These are phyloP conservation scores for Piliocolobus tephrosceles DNA, from an alignment of 2,113 vertebrate species.

Conservation along the genomic window DNA sequence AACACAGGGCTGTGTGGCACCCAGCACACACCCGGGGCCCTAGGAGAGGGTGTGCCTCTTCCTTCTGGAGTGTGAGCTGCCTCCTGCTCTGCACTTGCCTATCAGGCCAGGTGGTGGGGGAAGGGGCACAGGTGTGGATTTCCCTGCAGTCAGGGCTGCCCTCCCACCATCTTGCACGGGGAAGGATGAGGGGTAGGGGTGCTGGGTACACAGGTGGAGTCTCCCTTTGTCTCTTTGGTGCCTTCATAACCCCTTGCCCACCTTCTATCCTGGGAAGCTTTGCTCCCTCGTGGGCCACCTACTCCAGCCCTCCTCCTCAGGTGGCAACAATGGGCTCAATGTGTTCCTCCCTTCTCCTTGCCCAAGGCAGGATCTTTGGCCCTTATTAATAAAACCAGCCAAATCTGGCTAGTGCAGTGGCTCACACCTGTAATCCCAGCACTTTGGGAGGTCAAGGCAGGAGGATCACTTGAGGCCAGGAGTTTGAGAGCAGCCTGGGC, in stretches of 20 bases:
- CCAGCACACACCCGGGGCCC: rapidly evolving
- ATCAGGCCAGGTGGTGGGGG: rapidly evolving
- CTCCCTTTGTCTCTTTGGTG: no score
- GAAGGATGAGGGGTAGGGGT: background rate
- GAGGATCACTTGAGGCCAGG: background rate
- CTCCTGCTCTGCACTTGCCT: background rate
- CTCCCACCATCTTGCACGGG: background rate
- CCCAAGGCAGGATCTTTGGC: background rate
- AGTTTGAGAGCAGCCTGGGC: background rate
- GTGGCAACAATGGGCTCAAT: rapidly evolving
- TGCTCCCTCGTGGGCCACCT: background rate
- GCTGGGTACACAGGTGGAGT: background rate
- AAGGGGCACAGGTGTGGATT: background rate
- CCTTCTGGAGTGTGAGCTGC: background rate
- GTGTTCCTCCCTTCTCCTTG: background rate
- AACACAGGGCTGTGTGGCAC: rapidly evolving
- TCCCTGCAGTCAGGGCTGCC: background rate
- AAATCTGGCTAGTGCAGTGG: no score
- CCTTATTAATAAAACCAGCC: background rate
- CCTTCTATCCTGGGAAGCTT: background rate
- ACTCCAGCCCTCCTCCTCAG: background rate
- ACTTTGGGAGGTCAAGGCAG: background rate
- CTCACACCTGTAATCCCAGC: background rate
- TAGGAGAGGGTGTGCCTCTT: background rate
- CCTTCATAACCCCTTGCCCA: background rate